phyloP scores from a whole-genome alignment of 2,797 vertebrate genomes.

The Picus viridis region DNA sequence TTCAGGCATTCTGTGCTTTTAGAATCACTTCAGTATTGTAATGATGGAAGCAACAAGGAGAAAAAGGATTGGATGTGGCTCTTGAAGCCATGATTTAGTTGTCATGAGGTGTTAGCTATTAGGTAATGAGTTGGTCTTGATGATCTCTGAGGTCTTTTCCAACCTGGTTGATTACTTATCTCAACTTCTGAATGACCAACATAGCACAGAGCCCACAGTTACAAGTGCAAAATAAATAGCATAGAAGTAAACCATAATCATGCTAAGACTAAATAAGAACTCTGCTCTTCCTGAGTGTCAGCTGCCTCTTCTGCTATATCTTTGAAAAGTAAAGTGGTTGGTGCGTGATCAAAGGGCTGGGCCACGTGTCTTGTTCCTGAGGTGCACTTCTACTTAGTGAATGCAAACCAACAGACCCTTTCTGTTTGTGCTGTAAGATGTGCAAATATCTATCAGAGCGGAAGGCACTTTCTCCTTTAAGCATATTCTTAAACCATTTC shows the following conservation, averaged over 20 bases:
- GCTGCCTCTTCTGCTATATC: background rate
- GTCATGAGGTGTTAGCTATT: no score
- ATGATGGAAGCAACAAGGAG: background rate
- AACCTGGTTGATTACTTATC: background rate
- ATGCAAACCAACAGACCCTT: background rate
- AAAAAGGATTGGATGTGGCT: no score
- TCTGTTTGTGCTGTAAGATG: background rate
- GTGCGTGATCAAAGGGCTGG: rapidly evolving
- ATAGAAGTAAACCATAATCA: background rate
- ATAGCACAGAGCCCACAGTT: background rate
- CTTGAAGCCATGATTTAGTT: no score
- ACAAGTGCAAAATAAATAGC: background rate
- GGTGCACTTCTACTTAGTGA: background rate
- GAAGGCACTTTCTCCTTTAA: background rate
- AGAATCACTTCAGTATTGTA: background rate
- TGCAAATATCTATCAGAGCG: background rate
- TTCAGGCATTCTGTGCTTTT: background rate
- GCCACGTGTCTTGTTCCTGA: rapidly evolving
- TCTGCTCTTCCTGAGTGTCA: background rate
- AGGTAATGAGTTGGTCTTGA: no score
- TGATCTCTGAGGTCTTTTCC: no score
- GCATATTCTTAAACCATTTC: background rate
- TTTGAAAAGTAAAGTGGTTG: background rate
- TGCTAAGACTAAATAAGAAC: rapidly evolving
- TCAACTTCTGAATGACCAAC: background rate